Evolutionary conservation across 2,888 invertebrate species (phyloP).

Genomic region (Trachelus tabidus): DNA sequence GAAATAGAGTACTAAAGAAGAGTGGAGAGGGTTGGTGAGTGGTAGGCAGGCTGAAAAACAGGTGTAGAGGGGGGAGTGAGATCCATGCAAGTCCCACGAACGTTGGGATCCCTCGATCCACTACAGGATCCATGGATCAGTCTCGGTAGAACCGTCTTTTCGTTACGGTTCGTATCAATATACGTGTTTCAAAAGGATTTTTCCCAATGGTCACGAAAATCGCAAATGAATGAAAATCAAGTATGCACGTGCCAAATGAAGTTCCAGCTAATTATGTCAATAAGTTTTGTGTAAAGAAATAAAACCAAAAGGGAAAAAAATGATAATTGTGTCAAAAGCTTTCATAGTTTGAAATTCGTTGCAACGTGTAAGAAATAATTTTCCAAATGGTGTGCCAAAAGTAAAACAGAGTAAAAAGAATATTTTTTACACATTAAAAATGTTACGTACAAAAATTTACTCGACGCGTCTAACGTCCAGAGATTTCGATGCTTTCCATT

Average conservation of each 20-base stretch:
- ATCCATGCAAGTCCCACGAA: slow-evolving; percentile 39
- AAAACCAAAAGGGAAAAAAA: background rate
- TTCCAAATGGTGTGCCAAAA: background rate
- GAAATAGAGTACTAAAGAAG: slow-evolving; percentile 1
- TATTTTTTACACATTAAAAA: background rate
- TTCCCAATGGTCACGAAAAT: slow-evolving; percentile 12
- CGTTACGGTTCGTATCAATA: slow-evolving; percentile 5
- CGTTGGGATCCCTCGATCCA: slow-evolving; percentile 33
- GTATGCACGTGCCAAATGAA: background rate
- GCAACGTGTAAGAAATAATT: background rate
- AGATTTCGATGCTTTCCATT: slow-evolving; percentile 1
- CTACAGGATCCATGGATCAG: slow-evolving; percentile 48
- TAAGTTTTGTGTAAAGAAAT: background rate
- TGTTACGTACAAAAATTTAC: background rate
- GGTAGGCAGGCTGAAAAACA: slow-evolving; percentile 42
- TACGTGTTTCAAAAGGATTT: background rate
- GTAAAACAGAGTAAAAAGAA: background rate
- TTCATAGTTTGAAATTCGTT: background rate
- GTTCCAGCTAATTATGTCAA: background rate
- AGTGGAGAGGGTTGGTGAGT: slow-evolving; percentile 18
- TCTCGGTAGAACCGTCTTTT: slow-evolving; percentile 46
- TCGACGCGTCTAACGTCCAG: background rate
- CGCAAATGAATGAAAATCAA: background rate
- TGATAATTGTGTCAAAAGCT: background rate
- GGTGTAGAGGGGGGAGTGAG: slow-evolving; percentile 37